These are phyloP conservation scores for Corella eumyota DNA, from an alignment of 23 tunicate genomes.

Conservation along the genomic window DNA sequence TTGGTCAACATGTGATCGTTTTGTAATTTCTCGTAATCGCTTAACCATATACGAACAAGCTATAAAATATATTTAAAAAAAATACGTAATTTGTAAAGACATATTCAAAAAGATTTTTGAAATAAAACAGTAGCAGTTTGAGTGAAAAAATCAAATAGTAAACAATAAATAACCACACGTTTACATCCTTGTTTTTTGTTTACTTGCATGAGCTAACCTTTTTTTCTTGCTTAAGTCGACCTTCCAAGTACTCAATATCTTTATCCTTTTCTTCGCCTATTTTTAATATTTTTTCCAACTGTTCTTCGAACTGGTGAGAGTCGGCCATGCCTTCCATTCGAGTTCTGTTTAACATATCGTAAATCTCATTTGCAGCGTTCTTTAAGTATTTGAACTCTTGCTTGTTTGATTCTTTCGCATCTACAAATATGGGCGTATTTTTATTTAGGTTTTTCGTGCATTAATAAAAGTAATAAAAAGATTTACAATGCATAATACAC, in stretches of 20 bases:
- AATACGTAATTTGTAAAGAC: not conserved
- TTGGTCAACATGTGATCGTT: conserved; percentile 29
- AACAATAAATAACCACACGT: not conserved
- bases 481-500: not conserved
- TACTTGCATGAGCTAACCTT: conserved; percentile 5
- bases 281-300: conserved; percentile 30
- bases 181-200: not conserved
- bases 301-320: conserved; percentile 60
- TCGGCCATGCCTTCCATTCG: conserved; percentile 57
- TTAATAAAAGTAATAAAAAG: not conserved
- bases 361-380: conserved; percentile 72
- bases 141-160: not conserved
- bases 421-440: too few relatives aligned
- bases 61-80: not conserved
- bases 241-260: conserved; percentile 29
- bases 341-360: conserved; percentile 47
- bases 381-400: conserved; percentile 52
- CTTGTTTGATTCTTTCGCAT: conserved; percentile 6
- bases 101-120: not conserved
- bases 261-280: conserved; percentile 36
- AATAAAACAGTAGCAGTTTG: not conserved
- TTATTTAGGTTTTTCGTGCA: too few relatives aligned
- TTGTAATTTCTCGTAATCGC: conserved; percentile 61
- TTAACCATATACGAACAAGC: conserved; percentile 20
- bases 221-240: conserved; percentile 21